A percentile compares a stretch with the other conserved stretches of the same genome.
These are phyloP conservation scores for Neodiprion virginianus DNA, from an alignment of 1,140 invertebrate genomes.

Conservation along the genomic window DNA sequence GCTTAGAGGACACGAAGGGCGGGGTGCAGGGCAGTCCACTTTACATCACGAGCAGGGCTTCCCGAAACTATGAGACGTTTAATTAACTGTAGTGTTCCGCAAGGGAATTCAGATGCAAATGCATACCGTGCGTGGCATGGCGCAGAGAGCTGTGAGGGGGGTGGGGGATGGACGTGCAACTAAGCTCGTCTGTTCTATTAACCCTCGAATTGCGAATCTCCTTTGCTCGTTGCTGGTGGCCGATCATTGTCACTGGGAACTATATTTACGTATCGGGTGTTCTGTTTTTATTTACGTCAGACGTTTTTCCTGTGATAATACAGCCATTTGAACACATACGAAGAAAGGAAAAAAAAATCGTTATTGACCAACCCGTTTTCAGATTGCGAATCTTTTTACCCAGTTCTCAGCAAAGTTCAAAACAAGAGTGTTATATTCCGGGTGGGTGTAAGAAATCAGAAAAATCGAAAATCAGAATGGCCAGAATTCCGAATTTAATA, in stretches of 20 bases:
- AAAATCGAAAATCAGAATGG: too few relatives aligned
- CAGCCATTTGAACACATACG: too few relatives aligned
- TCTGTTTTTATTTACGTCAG: too few relatives aligned
- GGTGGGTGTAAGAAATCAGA: too few relatives aligned
- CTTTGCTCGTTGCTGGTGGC: neutral
- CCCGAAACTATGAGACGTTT: slow-evolving; percentile 53
- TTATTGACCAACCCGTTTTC: too few relatives aligned
- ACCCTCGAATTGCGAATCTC: neutral
- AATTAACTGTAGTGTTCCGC: slow-evolving; percentile 47
- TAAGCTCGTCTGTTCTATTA: slow-evolving; percentile 26
- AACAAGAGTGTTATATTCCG: too few relatives aligned
- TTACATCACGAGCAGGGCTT: slow-evolving; percentile 41
- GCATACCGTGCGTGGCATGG: slow-evolving; percentile 31
- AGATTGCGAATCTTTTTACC: too few relatives aligned
- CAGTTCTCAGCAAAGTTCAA: too few relatives aligned
- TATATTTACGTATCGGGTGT: neutral
- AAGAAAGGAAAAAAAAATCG: too few relatives aligned
- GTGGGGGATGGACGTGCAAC: slow-evolving; percentile 29
- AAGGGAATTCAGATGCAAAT: slow-evolving; percentile 47
- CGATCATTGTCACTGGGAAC: neutral
- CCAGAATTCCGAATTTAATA: too few relatives aligned
- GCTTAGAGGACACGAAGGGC: neutral
- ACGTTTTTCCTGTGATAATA: too few relatives aligned
- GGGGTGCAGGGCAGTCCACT: slow-evolving; percentile 39
- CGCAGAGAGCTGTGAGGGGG: neutral